Evolutionary conservation across 2,888 invertebrate genomes (phyloP), one percentile per base, ranked within the genome.

Genomic region (Eupithecia subfuscata): DNA sequence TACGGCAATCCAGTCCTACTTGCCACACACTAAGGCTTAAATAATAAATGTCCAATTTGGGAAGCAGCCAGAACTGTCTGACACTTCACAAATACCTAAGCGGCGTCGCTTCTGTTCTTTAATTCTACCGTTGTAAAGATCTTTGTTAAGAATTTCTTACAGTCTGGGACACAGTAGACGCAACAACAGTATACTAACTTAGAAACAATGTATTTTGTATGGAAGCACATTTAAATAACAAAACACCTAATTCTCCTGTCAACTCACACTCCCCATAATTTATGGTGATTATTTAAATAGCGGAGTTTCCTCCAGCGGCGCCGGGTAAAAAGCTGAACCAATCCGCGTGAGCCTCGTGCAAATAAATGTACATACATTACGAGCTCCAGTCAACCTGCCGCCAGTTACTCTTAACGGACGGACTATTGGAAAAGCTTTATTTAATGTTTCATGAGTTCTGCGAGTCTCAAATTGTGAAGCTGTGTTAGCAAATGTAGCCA

Each of bases 211-310:
- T 25, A 12, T 25, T 25, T 60, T 60, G 25, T n/a, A 37, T 40
- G n/a, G 22, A 64, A 67, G n/a, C 65, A 37, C 37, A 37, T 65
- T 65, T 34, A 65, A 65, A 65, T 65, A 37, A 65, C 65, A 64
- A 37, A 64, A 68, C 25, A 69, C 37, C 22, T 25, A 69, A 48
- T 48, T 69, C 25, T 16, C 22, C 18, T 68, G 43, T 68, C 34
- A 22, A 40, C 65, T 34, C n/a, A 12, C 60, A 25, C 25, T 25
- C 34, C 67, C 43, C 8, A 22, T 68, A 68, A 68, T 68, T 37
- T 67, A 67, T 67, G 43, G 5, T 68, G 25, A 68, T 68, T 68
- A 68, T 68, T 68, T 68, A 68, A 68, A 68, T 25, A 64, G 30
- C 64, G 18, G 34, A 30, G 43, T 68, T 68, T 67, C 40, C 43